These are phyloP conservation scores for Hoplostethus mediterraneus DNA, from an alignment of 2,797 vertebrate genomes.

Conservation along the genomic window DNA sequence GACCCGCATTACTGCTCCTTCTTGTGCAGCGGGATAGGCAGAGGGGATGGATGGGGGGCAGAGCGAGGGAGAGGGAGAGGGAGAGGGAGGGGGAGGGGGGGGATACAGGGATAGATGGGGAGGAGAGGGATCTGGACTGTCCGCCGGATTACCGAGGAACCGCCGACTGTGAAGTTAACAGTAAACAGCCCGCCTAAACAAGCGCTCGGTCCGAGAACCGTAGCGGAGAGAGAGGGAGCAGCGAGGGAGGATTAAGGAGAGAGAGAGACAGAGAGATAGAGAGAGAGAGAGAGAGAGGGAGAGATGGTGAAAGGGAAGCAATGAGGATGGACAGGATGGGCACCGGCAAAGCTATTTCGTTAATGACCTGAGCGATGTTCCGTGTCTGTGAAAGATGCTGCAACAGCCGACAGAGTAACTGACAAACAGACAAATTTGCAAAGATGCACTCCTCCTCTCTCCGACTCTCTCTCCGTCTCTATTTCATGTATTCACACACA, in stretches of 20 bases:
- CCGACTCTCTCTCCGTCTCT: neutral
- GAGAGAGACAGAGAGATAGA: slow-evolving; percentile 43
- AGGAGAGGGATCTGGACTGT: slow-evolving; percentile 47
- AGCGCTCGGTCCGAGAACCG: slow-evolving; percentile 37
- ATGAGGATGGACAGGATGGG: slow-evolving; percentile 53
- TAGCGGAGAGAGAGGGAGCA: slow-evolving; percentile 35
- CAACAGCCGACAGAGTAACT: slow-evolving; percentile 11
- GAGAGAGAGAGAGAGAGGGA: neutral
- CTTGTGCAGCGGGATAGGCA: slow-evolving; percentile 6
- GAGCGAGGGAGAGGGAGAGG: slow-evolving; percentile 3
- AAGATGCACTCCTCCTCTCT: neutral
- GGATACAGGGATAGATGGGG: slow-evolving; percentile 21
- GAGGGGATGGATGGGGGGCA: neutral
- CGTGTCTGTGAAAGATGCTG: slow-evolving; percentile 34
- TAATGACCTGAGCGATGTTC: slow-evolving; percentile 67
- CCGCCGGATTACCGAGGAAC: slow-evolving; percentile 62
- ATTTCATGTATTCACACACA: neutral
- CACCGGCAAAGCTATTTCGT: slow-evolving; percentile 46
- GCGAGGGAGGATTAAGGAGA: slow-evolving; percentile 59
- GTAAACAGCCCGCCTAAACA: slow-evolving; percentile 64
- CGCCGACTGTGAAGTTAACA: slow-evolving; percentile 59
- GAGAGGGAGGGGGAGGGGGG: slow-evolving; percentile 7
- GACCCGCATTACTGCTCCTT: slow-evolving; percentile 53
- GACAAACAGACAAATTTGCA: slow-evolving; percentile 3
- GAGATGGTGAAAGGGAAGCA: slow-evolving; percentile 24